Conservation (phyloP, 2,113 vertebrate species). For the Callorhinus ursinus region DNA sequence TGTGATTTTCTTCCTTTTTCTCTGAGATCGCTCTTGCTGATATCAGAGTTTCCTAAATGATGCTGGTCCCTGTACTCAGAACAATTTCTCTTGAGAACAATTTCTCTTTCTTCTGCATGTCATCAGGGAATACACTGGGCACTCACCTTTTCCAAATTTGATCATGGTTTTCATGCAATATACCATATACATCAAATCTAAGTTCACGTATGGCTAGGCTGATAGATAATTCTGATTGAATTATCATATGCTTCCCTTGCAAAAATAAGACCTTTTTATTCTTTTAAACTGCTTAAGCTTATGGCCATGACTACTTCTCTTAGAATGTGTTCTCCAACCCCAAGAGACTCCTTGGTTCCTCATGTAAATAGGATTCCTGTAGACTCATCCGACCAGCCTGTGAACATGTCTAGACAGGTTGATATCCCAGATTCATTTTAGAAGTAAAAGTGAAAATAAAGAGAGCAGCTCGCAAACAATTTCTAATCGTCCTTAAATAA, state of each 20-base stretch:
- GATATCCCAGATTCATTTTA: background rate
- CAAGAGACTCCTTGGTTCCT: background rate
- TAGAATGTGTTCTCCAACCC: background rate
- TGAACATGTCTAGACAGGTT: background rate
- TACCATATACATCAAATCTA: background rate
- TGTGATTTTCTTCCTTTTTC: constrained; percentile 3
- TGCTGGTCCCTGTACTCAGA: background rate
- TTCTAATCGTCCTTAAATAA: constrained; percentile 3
- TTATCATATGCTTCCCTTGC: background rate
- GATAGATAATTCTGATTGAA: background rate
- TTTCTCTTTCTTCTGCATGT: background rate
- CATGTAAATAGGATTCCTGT: background rate
- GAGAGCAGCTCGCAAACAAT: background rate
- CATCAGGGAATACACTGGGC: background rate
- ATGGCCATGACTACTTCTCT: background rate
- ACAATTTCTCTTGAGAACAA: background rate
- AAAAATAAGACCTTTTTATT: background rate
- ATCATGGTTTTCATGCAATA: background rate
- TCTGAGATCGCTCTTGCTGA: background rate
- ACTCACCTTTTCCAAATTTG: background rate
- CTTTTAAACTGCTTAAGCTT: background rate
- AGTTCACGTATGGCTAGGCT: background rate
- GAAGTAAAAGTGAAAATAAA: background rate
- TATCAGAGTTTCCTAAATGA: background rate
- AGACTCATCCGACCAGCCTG: background rate